Conservation (phyloP, 2,797 vertebrate genomes). For the Pogonophryne albipinna region DNA sequence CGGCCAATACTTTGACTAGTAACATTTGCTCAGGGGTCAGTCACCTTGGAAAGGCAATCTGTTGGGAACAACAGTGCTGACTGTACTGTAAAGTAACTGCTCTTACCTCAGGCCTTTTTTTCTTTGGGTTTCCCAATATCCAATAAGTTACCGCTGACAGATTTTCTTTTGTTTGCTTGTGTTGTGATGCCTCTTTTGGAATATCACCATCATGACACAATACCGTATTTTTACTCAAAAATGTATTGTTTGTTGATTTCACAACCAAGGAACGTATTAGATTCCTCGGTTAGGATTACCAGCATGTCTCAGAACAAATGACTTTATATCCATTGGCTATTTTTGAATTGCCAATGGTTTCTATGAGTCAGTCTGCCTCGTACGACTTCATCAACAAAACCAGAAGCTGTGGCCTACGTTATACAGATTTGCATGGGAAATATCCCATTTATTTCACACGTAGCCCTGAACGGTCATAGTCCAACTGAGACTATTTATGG, state of each 20-base stretch:
- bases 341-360: slow-evolving; percentile 48
- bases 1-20: slow-evolving; percentile 73
- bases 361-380: slow-evolving; percentile 44
- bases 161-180: slow-evolving; percentile 43
- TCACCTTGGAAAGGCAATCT: slow-evolving; percentile 77
- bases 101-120: slow-evolving; percentile 39
- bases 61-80: slow-evolving; percentile 64
- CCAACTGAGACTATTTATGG: slow-evolving; percentile 62
- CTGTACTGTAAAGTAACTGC: slow-evolving; percentile 63
- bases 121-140: slow-evolving; percentile 16
- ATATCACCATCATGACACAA: slow-evolving; percentile 24
- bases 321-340: slow-evolving; percentile 27
- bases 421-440: slow-evolving; percentile 44
- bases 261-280: slow-evolving; percentile 32
- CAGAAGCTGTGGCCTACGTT: slow-evolving; percentile 57
- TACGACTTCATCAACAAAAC: slow-evolving; percentile 61
- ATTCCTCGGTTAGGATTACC: slow-evolving; percentile 23
- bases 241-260: slow-evolving; percentile 44
- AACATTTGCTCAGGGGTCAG: slow-evolving; percentile 78
- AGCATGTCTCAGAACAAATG: slow-evolving; percentile 36
- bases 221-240: slow-evolving; percentile 36
- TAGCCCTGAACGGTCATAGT: slow-evolving; percentile 52
- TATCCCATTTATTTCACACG: slow-evolving; percentile 61
- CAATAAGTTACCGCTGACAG: slow-evolving; percentile 32
- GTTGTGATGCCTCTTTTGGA: slow-evolving; percentile 37